Evolutionary conservation across 2,113 vertebrate genomes (phyloP).

Genomic region (Cebus imitator): DNA sequence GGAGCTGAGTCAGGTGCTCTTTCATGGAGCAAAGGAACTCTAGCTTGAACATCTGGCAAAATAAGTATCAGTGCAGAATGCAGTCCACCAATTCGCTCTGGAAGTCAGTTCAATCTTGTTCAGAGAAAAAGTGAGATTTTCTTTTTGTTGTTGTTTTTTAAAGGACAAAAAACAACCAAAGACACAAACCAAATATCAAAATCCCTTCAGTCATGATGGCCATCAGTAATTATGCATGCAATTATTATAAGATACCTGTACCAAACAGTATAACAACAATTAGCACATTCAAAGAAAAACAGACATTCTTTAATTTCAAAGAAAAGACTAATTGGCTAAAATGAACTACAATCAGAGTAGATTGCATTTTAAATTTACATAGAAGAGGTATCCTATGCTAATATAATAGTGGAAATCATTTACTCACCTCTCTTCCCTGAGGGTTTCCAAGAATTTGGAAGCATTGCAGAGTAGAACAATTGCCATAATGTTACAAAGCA

Average conservation of each 20-base stretch:
- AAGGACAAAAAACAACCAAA: not conserved
- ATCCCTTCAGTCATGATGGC: not conserved
- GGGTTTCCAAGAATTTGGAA: conserved; percentile 83
- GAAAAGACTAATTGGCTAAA: conserved; percentile 40
- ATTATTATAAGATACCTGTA: not conserved
- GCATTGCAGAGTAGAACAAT: conserved; percentile 80
- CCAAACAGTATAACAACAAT: not conserved
- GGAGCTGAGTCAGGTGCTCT: not conserved
- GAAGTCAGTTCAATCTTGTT: conserved; percentile 40
- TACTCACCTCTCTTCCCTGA: conserved; percentile 90
- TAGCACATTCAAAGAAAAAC: conserved; percentile 9
- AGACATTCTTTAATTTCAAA: conserved; percentile 3
- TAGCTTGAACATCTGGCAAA: conserved; percentile 53
- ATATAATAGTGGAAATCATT: conserved; percentile 53
- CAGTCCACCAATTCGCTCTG: not conserved
- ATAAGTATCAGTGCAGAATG: conserved; percentile 9
- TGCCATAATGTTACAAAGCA: conserved; percentile 63
- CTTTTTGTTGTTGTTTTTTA: not conserved
- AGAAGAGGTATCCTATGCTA: conserved; percentile 47
- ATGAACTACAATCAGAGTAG: conserved; percentile 40
- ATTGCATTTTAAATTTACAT: conserved; percentile 33
- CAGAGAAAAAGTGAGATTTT: conserved; percentile 56
- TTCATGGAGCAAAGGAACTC: not conserved
- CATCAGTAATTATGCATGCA: conserved; percentile 26
- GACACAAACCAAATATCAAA: not conserved